Evolutionary conservation across 2,113 vertebrate genomes (phyloP), one percentile per base, ranked within the genome.

Genomic region (Phylloscopus whistleri): DNA sequence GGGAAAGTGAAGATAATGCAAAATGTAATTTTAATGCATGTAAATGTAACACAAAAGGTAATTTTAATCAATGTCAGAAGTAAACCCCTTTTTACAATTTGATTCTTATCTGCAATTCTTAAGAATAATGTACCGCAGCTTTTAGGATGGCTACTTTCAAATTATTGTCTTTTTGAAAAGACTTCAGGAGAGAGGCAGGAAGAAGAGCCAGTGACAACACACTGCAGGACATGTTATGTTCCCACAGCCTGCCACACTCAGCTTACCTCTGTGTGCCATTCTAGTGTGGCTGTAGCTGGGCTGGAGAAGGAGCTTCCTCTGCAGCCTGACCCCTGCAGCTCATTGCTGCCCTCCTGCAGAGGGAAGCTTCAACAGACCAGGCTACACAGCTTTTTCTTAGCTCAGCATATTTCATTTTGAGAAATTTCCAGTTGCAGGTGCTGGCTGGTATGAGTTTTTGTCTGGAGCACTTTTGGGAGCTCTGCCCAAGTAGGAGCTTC

Each of bases 21-120:
- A 83, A 90, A 81, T 67, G 39, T 75, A 92, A 67, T 89, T 94
- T 90, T 92, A 86, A 89, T 89, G 35, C 89, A 93, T 74, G 63
- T 51, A 94, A 88, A 92, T 88, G 11, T 55, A 95, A 78, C 77
- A 55, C 52, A 87, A 94, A 93, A 84, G 75, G 48, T 55, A 89
- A 84, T 91, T 92, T 93, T 85, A 91, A 94, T 85, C 46, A 43
- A 74, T 70, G 48, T 90, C 85, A 90, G 72, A 77, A 88, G 59
- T 20, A 9, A 89, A 53, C 14, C 17, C 31, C 67, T 77, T 77
- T 83, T 85, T 86, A 77, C 52, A 80, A 63, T 80, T 64, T 85
- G 77, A 91, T 85, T 76, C 51, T 82, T 94, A 76, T 77, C 67
- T 80, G 14, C n/a, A 39, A 5, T 84, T 84, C 75, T 84, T 83